Evolutionary conservation across 2,113 vertebrate genomes (phyloP).

Genomic region (Daubentonia madagascariensis): DNA sequence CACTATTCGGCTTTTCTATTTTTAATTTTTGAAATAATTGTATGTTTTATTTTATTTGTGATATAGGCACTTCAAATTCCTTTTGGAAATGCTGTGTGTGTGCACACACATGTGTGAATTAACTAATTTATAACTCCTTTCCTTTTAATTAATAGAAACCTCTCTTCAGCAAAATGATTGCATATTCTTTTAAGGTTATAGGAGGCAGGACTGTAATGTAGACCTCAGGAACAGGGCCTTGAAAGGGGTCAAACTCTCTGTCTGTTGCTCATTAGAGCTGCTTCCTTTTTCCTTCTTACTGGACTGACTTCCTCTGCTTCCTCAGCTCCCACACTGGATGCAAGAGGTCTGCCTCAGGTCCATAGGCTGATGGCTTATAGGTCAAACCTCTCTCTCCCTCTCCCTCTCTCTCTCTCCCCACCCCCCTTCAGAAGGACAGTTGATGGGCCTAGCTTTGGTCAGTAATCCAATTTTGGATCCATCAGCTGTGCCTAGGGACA

Average conservation of each 20-base stretch:
- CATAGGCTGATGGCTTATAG: neutral
- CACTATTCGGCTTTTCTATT: neutral
- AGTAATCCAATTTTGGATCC: neutral
- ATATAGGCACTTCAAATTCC: neutral
- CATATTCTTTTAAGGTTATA: neutral
- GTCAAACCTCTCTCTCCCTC: neutral
- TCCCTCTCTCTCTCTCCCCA: accelerated
- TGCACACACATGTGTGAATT: neutral
- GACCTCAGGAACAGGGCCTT: neutral
- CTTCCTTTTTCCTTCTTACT: neutral
- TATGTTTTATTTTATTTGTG: neutral
- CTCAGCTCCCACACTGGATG: neutral
- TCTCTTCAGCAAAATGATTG: neutral
- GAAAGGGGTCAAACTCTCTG: neutral
- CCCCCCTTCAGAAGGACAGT: neutral
- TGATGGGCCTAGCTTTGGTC: neutral
- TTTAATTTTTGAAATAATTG: neutral
- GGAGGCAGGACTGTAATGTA: neutral
- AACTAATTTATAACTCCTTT: neutral
- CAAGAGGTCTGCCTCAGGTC: neutral
- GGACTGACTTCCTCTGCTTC: neutral
- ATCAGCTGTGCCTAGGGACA: neutral
- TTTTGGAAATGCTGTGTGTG: neutral
- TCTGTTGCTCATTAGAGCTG: neutral
- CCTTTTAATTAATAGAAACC: neutral